Base-by-base conservation (phyloP, 1,140 invertebrate species). In the Sycophaga agraensis region DNA sequence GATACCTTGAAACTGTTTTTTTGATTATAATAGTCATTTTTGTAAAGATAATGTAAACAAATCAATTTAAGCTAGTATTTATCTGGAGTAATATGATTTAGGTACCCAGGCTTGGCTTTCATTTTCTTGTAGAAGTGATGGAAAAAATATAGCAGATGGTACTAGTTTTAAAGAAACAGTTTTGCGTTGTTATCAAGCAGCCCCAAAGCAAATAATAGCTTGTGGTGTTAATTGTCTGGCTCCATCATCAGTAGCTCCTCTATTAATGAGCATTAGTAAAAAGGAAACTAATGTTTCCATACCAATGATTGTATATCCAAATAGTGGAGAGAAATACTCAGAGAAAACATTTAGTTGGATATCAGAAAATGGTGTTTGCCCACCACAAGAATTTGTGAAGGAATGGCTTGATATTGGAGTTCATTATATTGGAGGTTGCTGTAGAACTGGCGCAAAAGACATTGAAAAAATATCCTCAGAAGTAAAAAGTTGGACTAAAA, bases 141-240 rank as follows among this genome's bases (percentile, higher is more conserved):
- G 86, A 16, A 78, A 82, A 48, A 84, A 82, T 37, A 84, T 90
- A 63, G 88, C 86, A 0, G 87, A 89, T 73, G 93, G 93, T 5
- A 91, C 92, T 68, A 82, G 81, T 45, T 92, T 96, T 68, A 76
- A 77, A 51, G 74, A 84, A 43, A 82, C 85, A 4, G 86, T 86
- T 2, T 73, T 85, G 58, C 80, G 76, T 54, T 90, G 87, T 77
- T 92, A 86, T 81, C 83, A 83, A 59, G 73, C 74, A 22, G 86
- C 72, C 1, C 84, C 85, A 8, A 81, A 87, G 19, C 88, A 92
- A 74, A 81, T 93, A 45, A 81, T 90, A 40, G 94, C 87, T 3
- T 84, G 96, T 46, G 95, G 95, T 3, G 85, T 95, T 0, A 97
- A 98, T 75, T 98, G 96, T 78, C 84, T 92, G 1, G 80, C 85